A percentile compares a stretch with the other conserved stretches of the same genome.
These are phyloP conservation scores for Cossypha caffra DNA, from an alignment of 2,797 vertebrate genomes.

Conservation along the genomic window DNA sequence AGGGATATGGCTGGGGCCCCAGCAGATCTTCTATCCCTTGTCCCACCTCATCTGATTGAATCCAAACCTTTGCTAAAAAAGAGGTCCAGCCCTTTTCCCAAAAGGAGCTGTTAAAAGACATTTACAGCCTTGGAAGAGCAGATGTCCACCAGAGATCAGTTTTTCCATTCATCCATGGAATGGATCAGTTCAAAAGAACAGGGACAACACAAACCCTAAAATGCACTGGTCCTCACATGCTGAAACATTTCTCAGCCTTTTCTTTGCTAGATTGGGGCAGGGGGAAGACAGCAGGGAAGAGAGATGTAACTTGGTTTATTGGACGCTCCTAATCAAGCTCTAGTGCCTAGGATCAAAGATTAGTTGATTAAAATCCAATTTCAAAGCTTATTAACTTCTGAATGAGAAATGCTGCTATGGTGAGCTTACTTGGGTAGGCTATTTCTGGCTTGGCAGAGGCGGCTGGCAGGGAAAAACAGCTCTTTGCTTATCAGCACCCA, in stretches of 20 bases:
- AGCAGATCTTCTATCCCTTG: background rate
- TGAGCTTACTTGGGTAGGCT: conserved; percentile 28
- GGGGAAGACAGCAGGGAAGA: background rate
- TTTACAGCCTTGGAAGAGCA: background rate
- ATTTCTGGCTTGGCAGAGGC: conserved; percentile 49
- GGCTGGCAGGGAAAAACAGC: conserved; percentile 2
- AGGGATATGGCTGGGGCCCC: background rate
- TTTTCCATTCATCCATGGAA: background rate
- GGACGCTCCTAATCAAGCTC: conserved; percentile 39
- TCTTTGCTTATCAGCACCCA: conserved; percentile 15
- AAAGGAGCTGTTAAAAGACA: background rate
- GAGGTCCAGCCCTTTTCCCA: background rate
- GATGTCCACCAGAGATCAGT: background rate
- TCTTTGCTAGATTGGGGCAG: background rate
- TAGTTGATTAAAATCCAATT: conserved; percentile 74
- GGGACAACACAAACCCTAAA: background rate
- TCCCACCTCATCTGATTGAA: background rate
- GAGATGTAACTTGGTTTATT: conserved; percentile 58
- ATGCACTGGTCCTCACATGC: background rate
- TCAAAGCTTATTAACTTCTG: conserved; percentile 74
- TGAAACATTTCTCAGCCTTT: background rate
- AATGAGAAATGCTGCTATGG: conserved; percentile 65
- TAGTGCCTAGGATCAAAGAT: conserved; percentile 54
- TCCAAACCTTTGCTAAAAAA: background rate
- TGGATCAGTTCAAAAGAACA: background rate